Base-by-base conservation (phyloP, 2,888 invertebrate species). In the Sphaeridia pumilis region DNA sequence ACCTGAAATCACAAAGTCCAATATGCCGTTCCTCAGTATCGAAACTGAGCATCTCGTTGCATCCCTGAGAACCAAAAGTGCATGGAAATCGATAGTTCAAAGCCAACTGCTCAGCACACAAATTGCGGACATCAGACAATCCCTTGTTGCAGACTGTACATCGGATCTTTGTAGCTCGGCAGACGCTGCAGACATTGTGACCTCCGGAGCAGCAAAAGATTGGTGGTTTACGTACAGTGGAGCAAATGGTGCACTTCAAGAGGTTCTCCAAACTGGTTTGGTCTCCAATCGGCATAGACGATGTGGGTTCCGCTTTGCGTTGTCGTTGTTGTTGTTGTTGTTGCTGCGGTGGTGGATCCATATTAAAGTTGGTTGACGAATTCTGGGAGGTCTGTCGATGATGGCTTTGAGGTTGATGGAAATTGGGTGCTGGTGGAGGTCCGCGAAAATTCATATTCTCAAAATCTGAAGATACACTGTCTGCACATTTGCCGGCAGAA, bases 161-260 rank as follows among this genome's bases (percentile, higher is more conserved):
- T 12, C 2, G 3, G 21, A 12, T 26, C 10, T 42, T 21, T 22
- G 38, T 31, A 17, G n/a, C 25, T 17, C 44, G 43, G 38, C 56
- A 56, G 5, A 12, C n/a, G 21, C 12, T 14, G 31, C 56, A 56
- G 25, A 53, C 38, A 7, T 46, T 48, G 45, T 56, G 56, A 21
- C 56, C 56, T 17, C 45, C 42, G 14, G 43, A 20, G 31, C 56
- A 56, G 24, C 46, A 43, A 31, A 28, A 47, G 28, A 56, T 53
- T 41, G 56, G 56, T 2, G 52, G 26, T 4, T 17, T 4, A 14
- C 45, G 47, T 12, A 48, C 25, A 21, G 47, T 38, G 35, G 41
- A 49, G 45, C 56, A 56, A 10, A 56, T 52, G 5, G 56, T 54
- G 27, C 56, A 56, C 31, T 56, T 52, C 25, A 47, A 20, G 2